These are phyloP conservation scores for Atrina japonica DNA, from an alignment of 2,888 invertebrate genomes.

Conservation along the genomic window DNA sequence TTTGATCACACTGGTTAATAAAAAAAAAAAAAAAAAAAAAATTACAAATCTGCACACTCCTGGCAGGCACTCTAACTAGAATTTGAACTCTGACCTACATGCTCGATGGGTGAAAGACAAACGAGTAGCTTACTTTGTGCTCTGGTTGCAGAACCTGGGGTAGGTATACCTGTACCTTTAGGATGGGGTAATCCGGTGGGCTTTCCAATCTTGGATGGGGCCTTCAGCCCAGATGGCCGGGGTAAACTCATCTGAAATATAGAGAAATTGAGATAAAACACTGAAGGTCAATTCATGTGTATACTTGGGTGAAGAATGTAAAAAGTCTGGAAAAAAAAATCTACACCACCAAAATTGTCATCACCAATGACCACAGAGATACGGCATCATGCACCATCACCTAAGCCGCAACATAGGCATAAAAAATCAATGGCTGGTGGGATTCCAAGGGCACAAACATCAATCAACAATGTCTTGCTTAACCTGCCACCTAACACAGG, in stretches of 20 bases:
- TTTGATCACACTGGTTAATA: too few relatives aligned
- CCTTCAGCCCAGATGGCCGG: constrained; percentile 72
- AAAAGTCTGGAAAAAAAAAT: too few relatives aligned
- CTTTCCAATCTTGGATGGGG: constrained; percentile 71
- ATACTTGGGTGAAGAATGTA: too few relatives aligned
- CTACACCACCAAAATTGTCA: not conserved
- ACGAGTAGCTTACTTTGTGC: constrained; percentile 67
- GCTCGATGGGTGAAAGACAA: constrained; percentile 3
- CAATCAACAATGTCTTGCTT: constrained; percentile 10
- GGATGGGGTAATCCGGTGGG: constrained; percentile 62
- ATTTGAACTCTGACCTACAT: too few relatives aligned
- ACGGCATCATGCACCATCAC: constrained; percentile 30
- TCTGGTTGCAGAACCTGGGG: constrained; percentile 55
- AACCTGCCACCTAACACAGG: constrained; percentile 27
- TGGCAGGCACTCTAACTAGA: too few relatives aligned
- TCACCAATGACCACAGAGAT: not conserved
- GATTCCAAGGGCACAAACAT: not conserved
- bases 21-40: too few relatives aligned
- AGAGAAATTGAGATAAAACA: too few relatives aligned
- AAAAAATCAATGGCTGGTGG: constrained; percentile 32
- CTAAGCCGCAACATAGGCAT: constrained; percentile 43
- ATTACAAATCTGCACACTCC: too few relatives aligned
- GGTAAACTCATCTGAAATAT: constrained; percentile 74
- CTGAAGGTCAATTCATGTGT: too few relatives aligned
- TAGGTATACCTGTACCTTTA: constrained; percentile 59